Conservation (phyloP, 2,888 invertebrate genomes). For the Parnassius glacialis region DNA sequence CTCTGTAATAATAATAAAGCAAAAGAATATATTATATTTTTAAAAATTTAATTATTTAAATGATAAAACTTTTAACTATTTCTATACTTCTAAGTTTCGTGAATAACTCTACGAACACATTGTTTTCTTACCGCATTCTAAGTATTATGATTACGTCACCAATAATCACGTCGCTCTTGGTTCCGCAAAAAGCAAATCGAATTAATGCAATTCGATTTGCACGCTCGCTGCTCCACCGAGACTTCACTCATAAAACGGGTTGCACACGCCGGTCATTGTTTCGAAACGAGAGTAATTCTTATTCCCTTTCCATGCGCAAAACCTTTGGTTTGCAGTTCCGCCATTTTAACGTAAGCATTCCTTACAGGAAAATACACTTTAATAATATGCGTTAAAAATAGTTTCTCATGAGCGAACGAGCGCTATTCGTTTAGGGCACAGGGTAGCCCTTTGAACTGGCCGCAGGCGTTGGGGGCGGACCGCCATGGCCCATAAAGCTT, state of each 20-base stretch:
- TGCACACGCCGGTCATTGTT: constrained; percentile 39
- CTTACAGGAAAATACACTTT: constrained; percentile 34
- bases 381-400: neutral
- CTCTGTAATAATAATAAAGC: no score
- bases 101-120: neutral
- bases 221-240: constrained; percentile 55
- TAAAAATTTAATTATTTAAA: no score
- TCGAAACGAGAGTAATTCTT: constrained; percentile 57
- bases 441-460: constrained; percentile 68
- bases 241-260: constrained; percentile 43
- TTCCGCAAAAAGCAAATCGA: constrained; percentile 69
- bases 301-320: constrained; percentile 66
- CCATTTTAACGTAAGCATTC: constrained; percentile 50
- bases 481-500: constrained; percentile 50
- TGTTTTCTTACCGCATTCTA: constrained; percentile 26
- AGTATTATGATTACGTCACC: constrained; percentile 49
- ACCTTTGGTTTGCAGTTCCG: constrained; percentile 63
- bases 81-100: no score
- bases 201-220: constrained; percentile 65
- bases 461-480: constrained; percentile 53
- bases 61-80: no score
- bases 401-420: neutral
- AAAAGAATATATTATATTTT: no score
- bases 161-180: constrained; percentile 51
- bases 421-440: constrained; percentile 37